Evolutionary conservation across 2,797 vertebrate species (phyloP).

Genomic region (Syngnathus acus): DNA sequence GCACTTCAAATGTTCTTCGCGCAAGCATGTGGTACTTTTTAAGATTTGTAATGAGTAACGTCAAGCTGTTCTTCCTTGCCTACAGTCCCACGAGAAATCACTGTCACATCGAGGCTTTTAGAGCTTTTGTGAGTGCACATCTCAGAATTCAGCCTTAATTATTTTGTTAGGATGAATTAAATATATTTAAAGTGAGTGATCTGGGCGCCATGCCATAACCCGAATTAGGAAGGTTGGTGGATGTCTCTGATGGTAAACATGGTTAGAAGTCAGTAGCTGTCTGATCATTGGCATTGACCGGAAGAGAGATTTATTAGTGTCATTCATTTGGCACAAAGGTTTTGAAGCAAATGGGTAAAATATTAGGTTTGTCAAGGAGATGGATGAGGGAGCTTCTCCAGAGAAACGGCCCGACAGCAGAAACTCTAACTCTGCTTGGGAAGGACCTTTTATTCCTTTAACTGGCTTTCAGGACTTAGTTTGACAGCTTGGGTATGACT

Average conservation of each 20-base stretch:
- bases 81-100: conserved; percentile 30
- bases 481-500: not conserved
- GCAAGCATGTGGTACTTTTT: conserved; percentile 43
- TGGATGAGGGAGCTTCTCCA: conserved; percentile 35
- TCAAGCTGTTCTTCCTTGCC: conserved; percentile 43
- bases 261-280: conserved; percentile 39
- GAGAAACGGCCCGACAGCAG: conserved; percentile 17
- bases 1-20: conserved; percentile 34
- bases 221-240: conserved; percentile 54
- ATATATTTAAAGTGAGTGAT: conserved; percentile 53
- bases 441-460: conserved; percentile 14
- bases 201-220: conserved; percentile 53
- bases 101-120: conserved; percentile 51
- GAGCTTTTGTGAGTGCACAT: conserved; percentile 50
- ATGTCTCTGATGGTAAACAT: conserved; percentile 59
- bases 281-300: conserved; percentile 55
- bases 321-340: conserved; percentile 56
- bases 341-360: conserved; percentile 57
- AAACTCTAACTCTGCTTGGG: conserved; percentile 10
- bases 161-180: conserved; percentile 52
- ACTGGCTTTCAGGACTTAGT: conserved; percentile 11
- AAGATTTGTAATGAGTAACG: conserved; percentile 45
- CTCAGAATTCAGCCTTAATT: conserved; percentile 47
- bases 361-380: conserved; percentile 42
- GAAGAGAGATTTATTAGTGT: conserved; percentile 52